phyloP scores from a whole-genome alignment of 2,888 invertebrate species.

The Xestia ashworthii region DNA sequence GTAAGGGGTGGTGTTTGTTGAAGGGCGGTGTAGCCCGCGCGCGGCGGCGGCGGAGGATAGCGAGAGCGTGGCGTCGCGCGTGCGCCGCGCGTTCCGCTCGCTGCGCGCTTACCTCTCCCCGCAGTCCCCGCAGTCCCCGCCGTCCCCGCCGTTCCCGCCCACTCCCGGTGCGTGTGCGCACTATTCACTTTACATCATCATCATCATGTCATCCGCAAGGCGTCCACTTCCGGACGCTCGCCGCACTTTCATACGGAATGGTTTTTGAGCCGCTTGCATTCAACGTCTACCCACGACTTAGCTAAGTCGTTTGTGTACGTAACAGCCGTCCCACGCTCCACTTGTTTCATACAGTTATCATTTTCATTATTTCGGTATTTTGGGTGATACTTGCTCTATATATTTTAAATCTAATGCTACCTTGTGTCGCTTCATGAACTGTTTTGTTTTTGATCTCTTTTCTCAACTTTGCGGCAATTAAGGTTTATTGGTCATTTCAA shows the following conservation, averaged over 20 bases:
- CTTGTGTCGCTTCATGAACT: constrained; percentile 22
- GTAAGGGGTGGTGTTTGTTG: constrained; percentile 79
- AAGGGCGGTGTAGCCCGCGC: constrained; percentile 71
- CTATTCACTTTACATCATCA: constrained; percentile 56
- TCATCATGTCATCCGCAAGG: constrained; percentile 37
- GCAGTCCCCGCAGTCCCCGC: constrained; percentile 67
- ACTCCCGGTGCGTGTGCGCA: constrained; percentile 79
- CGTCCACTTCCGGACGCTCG: constrained; percentile 28
- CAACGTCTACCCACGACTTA: constrained; percentile 23
- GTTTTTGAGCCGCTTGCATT: constrained; percentile 44
- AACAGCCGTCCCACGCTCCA: constrained; percentile 31
- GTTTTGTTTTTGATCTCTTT: constrained; percentile 3
- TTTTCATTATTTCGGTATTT: constrained; percentile 27
- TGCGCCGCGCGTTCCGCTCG: constrained; percentile 84
- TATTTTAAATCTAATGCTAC: constrained; percentile 13
- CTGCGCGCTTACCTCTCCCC: constrained; percentile 79
- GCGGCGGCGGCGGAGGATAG: constrained; percentile 59
- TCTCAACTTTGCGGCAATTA: constrained; percentile 14
- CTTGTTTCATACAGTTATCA: constrained; percentile 29
- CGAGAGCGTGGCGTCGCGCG: constrained; percentile 78
- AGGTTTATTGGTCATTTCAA: neutral
- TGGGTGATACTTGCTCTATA: constrained; percentile 18
- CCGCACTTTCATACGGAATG: constrained; percentile 44
- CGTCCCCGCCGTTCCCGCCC: constrained; percentile 65
- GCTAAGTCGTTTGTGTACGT: constrained; percentile 33